Evolutionary conservation across 2,888 invertebrate genomes (phyloP).

Genomic region (Lasioglossum leucozonium): DNA sequence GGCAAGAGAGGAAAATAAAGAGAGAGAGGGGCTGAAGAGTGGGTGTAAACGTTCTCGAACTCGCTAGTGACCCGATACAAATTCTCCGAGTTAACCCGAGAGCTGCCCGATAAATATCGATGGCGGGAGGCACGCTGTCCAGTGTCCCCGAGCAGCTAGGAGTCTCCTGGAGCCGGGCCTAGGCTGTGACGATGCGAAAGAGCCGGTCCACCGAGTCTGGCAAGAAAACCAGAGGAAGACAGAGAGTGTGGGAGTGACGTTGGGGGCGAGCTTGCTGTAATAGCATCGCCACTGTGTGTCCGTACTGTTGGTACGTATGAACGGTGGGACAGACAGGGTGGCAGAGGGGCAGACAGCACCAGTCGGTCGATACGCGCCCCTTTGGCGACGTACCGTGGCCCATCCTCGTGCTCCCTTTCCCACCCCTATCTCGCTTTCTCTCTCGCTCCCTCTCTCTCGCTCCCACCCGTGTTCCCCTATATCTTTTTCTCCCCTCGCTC

Average conservation of each 20-base stretch:
- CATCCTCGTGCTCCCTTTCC: conserved; percentile 49
- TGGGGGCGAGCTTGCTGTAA: conserved; percentile 55
- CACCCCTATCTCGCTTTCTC: neutral
- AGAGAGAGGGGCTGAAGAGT: neutral
- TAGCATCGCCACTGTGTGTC: conserved; percentile 65
- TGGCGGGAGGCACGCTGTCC: neutral
- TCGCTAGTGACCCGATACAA: conserved; percentile 13
- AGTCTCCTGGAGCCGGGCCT: conserved; percentile 18
- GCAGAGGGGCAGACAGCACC: conserved; percentile 66
- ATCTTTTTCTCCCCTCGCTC: neutral
- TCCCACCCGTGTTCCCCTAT: neutral
- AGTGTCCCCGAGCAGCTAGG: conserved; percentile 14
- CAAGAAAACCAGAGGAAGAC: conserved; percentile 29
- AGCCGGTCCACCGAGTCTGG: conserved; percentile 39
- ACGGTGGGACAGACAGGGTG: conserved; percentile 64
- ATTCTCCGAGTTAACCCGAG: conserved; percentile 9
- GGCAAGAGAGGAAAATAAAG: neutral
- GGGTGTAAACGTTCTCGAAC: neutral
- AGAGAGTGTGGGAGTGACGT: conserved; percentile 7
- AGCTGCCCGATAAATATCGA: conserved; percentile 14
- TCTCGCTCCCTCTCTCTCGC: neutral
- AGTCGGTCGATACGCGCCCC: conserved; percentile 78
- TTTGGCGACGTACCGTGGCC: conserved; percentile 71
- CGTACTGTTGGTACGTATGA: conserved; percentile 70
- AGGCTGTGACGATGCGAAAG: conserved; percentile 31